Evolutionary conservation across 2,888 invertebrate genomes (phyloP).

Genomic region (Augochlorella aurata): DNA sequence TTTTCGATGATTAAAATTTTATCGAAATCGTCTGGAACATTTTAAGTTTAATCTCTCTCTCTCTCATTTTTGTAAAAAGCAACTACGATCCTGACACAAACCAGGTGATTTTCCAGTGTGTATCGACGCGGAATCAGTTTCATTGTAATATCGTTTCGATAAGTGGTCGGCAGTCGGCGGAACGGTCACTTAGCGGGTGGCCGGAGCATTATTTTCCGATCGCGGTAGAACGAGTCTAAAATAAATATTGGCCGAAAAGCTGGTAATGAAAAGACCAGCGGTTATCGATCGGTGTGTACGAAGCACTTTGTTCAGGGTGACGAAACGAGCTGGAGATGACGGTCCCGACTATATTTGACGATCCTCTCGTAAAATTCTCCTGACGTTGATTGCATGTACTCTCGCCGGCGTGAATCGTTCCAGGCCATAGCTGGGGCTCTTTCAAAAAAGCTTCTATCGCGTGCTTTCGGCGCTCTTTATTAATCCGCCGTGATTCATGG

Average conservation of each 20-base stretch:
- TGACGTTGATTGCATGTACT: slow-evolving; percentile 51
- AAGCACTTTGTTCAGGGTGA: slow-evolving; percentile 38
- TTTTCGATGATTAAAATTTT: too few relatives aligned
- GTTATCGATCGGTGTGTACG: slow-evolving; percentile 49
- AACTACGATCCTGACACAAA: too few relatives aligned
- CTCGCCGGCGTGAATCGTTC: slow-evolving; percentile 29
- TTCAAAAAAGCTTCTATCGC: slow-evolving; percentile 22
- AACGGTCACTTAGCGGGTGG: background rate
- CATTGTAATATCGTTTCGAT: background rate
- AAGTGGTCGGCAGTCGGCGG: background rate
- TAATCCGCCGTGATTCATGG: slow-evolving; percentile 42
- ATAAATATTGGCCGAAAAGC: slow-evolving; percentile 49
- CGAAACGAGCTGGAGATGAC: slow-evolving; percentile 43
- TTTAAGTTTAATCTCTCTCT: too few relatives aligned
- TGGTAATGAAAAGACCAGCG: slow-evolving; percentile 49
- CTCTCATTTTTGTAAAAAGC: too few relatives aligned
- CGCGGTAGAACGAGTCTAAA: background rate
- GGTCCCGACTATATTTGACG: slow-evolving; percentile 43
- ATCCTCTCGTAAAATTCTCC: slow-evolving; percentile 52
- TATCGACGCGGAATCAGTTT: too few relatives aligned
- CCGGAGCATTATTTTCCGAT: background rate
- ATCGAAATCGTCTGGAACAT: too few relatives aligned
- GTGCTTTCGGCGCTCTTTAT: slow-evolving; percentile 17
- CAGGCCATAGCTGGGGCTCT: background rate
- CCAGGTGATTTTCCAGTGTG: too few relatives aligned